phyloP scores from a whole-genome alignment of 2,797 vertebrate genomes.

The Cryptoprocta ferox region DNA sequence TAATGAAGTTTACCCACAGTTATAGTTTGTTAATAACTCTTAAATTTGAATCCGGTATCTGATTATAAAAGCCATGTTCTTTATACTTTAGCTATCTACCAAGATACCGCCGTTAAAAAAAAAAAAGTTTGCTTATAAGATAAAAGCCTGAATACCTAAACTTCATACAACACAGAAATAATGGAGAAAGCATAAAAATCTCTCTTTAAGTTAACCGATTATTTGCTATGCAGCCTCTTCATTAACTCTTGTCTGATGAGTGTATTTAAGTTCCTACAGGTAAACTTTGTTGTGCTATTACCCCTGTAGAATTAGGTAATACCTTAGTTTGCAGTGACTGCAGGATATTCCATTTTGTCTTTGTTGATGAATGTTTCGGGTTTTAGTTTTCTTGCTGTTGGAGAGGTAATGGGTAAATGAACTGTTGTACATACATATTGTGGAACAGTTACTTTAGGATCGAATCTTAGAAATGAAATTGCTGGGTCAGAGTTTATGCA shows the following conservation, averaged over 20 bases:
- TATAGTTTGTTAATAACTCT: background rate
- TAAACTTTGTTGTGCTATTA: background rate
- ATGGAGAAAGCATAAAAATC: background rate
- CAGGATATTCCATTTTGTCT: background rate
- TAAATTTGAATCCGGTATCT: background rate
- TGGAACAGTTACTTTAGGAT: background rate
- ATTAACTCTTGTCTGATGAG: background rate
- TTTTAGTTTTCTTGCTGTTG: background rate
- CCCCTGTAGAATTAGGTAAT: background rate
- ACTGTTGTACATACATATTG: background rate
- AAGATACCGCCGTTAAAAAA: background rate
- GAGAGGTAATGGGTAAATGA: background rate
- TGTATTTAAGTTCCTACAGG: background rate
- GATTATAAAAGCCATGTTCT: background rate
- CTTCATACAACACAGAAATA: background rate
- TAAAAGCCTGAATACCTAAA: background rate
- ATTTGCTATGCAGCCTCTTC: background rate
- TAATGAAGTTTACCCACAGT: background rate
- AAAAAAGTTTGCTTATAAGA: background rate
- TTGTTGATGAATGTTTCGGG: background rate
- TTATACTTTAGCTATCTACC: background rate
- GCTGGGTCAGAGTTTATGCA: background rate
- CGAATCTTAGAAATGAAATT: background rate
- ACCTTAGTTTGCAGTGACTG: background rate
- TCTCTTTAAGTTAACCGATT: background rate